phyloP scores from a whole-genome alignment of 2,888 invertebrate species.

The Diogma glabrata region DNA sequence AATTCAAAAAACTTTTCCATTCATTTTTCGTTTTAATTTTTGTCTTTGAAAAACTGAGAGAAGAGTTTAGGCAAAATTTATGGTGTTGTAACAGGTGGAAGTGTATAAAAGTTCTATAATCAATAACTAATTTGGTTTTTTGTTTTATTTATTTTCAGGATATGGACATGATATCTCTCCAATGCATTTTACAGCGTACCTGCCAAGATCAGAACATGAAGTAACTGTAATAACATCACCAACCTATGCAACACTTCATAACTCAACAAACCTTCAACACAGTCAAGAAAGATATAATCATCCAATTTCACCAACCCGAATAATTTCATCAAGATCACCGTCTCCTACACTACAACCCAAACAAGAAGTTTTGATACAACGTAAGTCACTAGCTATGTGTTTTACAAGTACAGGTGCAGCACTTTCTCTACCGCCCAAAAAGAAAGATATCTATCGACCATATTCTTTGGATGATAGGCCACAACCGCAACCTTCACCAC shows the following conservation, averaged over 20 bases:
- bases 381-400: constrained; percentile 70
- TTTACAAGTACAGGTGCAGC: constrained; percentile 78
- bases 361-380: constrained; percentile 20
- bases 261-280: constrained; percentile 37
- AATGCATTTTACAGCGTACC: constrained; percentile 64
- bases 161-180: constrained; percentile 68
- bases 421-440: constrained; percentile 74
- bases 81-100: too few relatives aligned
- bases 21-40: too few relatives aligned
- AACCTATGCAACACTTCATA: constrained; percentile 27
- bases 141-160: too few relatives aligned
- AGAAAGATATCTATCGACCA: constrained; percentile 82
- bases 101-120: too few relatives aligned
- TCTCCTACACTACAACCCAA: constrained; percentile 6
- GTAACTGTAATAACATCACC: constrained; percentile 39
- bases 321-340: constrained; percentile 20
- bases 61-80: too few relatives aligned
- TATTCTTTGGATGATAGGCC: constrained; percentile 67
- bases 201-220: constrained; percentile 50
- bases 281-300: constrained; percentile 29
- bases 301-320: constrained; percentile 22
- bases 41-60: too few relatives aligned
- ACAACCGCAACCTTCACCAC: constrained; percentile 24
- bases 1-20: too few relatives aligned
- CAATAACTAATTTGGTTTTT: too few relatives aligned